Evolutionary conservation across 2,888 invertebrate genomes (phyloP), one percentile per base, ranked within the genome.

Genomic region (Watsonalla binaria): DNA sequence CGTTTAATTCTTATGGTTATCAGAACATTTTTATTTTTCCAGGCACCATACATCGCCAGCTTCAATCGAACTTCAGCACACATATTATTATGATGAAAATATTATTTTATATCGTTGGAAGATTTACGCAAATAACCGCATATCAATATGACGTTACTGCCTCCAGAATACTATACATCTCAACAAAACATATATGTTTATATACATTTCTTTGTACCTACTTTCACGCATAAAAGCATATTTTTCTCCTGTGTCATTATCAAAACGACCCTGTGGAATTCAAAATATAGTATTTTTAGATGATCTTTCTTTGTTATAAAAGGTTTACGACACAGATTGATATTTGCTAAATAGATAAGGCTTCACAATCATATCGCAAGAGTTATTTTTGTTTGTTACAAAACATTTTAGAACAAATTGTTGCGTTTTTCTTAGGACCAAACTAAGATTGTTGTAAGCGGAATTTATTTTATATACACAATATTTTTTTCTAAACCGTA

Each of bases 241-340:
- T 70, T 76, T 80, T 11, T 72, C 66, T 69, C 73, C 74, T 74
- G 58, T 68, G 72, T 72, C 66, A 67, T 67, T 68, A 72, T 68
- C 72, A 73, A 76, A 71, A 57, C 60, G 61, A 56, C 60, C 56
- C 72, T 74, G 75, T 68, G 68, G 64, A 72, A 69, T 74, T 63
- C 66, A 60, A 66, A 69, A 78, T 86, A 84, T 80, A 78, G 81
- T 89, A 89, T 89, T 90, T 90, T 90, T 90, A 90, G 89, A 90
- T 75, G 77, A 89, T 77, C 84, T 84, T 88, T 89, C 77, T 87
- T 88, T 87, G 79, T 83, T 85, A 79, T 61, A 76, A 74, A 71
- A 68, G 75, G 71, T 80, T 74, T 84, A 85, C 80, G 76, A 78
- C 81, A 70, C 66, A 74, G 74, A 72, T 71, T 71, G 66, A 74